Conservation (phyloP, 2,888 invertebrate species). For the Chymomyza amoena region DNA sequence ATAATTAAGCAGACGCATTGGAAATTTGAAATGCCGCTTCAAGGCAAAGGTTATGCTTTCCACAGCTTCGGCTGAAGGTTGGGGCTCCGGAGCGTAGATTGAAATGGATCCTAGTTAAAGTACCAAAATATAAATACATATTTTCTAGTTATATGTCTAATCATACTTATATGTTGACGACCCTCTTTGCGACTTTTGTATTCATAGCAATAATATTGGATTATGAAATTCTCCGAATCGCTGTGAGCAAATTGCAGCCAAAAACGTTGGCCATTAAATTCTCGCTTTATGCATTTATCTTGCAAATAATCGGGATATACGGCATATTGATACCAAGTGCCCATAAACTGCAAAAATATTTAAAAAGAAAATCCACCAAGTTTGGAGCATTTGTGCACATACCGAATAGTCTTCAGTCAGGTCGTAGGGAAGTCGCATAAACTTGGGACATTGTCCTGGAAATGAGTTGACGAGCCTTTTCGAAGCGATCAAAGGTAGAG, state of each 20-base stretch:
- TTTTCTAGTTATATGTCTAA: too few relatives aligned
- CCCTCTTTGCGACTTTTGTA: background rate
- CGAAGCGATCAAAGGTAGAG: background rate
- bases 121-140: too few relatives aligned
- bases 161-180: conserved; percentile 9
- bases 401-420: background rate
- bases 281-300: conserved; percentile 17
- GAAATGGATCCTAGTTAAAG: conserved; percentile 6
- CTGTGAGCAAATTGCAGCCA: conserved; percentile 19
- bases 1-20: conserved; percentile 3
- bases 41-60: conserved; percentile 1
- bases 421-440: background rate
- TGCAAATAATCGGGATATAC: conserved; percentile 24
- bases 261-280: background rate
- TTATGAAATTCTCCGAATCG: conserved; percentile 10
- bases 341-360: conserved; percentile 11
- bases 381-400: background rate
- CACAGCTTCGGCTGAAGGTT: background rate
- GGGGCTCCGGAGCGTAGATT: conserved; percentile 7
- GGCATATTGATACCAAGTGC: conserved; percentile 22
- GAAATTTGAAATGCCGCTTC: conserved; percentile 15
- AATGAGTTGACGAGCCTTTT: background rate
- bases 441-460: conserved; percentile 17
- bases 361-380: background rate
- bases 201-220: conserved; percentile 21